These are phyloP conservation scores for Xestia sexstrigata DNA, from an alignment of 2,888 invertebrate species.

Conservation along the genomic window DNA sequence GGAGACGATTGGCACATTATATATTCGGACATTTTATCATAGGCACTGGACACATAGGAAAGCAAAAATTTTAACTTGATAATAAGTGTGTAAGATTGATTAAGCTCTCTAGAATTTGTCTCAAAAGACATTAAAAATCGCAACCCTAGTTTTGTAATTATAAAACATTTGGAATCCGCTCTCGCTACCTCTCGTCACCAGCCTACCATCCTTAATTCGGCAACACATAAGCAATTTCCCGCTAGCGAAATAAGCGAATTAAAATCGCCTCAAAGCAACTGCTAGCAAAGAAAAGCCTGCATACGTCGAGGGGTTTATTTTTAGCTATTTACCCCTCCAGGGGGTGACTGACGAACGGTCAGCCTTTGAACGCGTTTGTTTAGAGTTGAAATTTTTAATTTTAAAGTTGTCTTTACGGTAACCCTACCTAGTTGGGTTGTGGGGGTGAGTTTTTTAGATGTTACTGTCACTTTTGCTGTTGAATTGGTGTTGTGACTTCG, in stretches of 20 bases:
- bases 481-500: constrained; percentile 13
- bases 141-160: background rate
- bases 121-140: background rate
- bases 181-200: constrained; percentile 54
- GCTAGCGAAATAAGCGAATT: constrained; percentile 87
- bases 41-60: background rate
- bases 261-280: constrained; percentile 88
- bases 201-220: constrained; percentile 75
- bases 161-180: background rate
- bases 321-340: constrained; percentile 80
- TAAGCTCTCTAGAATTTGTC: background rate
- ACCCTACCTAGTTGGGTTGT: constrained; percentile 20
- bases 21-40: background rate
- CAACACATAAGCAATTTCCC: constrained; percentile 84
- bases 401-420: constrained; percentile 49
- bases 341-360: constrained; percentile 76
- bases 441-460: constrained; percentile 12
- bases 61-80: background rate
- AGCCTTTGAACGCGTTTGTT: constrained; percentile 80
- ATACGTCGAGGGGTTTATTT: constrained; percentile 81
- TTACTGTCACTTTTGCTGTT: background rate
- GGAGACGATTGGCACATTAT: background rate
- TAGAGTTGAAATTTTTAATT: constrained; percentile 63
- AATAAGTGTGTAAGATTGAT: background rate
- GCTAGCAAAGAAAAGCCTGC: constrained; percentile 85